Conservation (phyloP, 1,140 invertebrate species). For the Melanaphis sacchari region DNA sequence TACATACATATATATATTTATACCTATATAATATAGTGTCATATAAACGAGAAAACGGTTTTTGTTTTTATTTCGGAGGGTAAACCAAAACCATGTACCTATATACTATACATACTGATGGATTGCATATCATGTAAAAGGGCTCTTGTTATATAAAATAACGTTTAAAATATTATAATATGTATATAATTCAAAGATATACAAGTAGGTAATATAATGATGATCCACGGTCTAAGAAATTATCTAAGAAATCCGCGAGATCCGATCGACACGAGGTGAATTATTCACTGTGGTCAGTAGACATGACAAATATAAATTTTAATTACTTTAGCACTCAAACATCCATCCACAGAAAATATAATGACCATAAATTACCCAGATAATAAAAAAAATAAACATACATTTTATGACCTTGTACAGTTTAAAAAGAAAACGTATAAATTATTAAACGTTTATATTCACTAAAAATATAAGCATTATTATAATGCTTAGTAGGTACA, state of each 20-base stretch:
- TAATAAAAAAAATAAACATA: neutral
- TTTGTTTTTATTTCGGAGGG: neutral
- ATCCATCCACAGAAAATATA: neutral
- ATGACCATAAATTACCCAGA: neutral
- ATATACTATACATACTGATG: neutral
- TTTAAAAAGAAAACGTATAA: neutral
- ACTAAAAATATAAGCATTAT: no score
- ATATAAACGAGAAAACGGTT: neutral
- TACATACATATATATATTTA: neutral
- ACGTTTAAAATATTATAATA: neutral
- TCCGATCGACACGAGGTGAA: neutral
- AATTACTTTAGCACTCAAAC: neutral
- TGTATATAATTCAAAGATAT: no score
- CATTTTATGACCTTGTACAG: slow-evolving; percentile 7
- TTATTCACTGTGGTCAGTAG: no score
- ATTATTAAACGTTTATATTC: neutral
- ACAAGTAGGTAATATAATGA: neutral
- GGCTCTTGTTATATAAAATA: neutral
- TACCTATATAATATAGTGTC: neutral
- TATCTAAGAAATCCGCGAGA: neutral
- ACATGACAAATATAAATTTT: neutral
- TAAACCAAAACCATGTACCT: neutral
- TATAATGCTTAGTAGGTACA: no score
- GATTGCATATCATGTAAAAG: neutral
- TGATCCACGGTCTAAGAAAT: neutral